phyloP scores from a whole-genome alignment of 1,140 invertebrate species.

The Globodera rostochiensis region DNA sequence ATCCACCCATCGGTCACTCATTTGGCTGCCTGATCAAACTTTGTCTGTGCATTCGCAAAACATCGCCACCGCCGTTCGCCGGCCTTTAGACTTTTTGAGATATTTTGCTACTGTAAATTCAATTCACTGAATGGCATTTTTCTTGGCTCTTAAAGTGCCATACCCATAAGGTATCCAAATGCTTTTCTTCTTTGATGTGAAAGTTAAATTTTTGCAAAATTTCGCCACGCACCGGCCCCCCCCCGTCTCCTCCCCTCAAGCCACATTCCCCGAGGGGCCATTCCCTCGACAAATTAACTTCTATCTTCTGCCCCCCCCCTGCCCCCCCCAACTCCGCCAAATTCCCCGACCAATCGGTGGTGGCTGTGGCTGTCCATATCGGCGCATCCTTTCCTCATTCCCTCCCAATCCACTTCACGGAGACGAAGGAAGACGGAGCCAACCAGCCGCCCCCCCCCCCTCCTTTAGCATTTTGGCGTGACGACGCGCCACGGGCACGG shows the following conservation, averaged over 20 bases:
- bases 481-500: constrained; percentile 3
- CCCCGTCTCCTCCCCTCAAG: neutral
- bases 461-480: constrained; percentile 8
- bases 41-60: neutral
- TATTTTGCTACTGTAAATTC: too few species aligned
- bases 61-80: neutral
- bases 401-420: constrained; percentile 10
- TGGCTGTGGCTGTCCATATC: constrained; percentile 17
- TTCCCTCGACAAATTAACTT: constrained; percentile 24
- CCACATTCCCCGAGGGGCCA: neutral
- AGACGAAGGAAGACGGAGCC: constrained; percentile 5
- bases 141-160: too few species aligned
- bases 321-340: neutral
- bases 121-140: too few species aligned
- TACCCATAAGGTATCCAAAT: too few species aligned
- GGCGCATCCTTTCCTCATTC: constrained; percentile 8
- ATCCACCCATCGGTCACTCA: neutral
- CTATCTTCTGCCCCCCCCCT: constrained; percentile 8
- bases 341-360: neutral
- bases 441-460: neutral
- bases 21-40: neutral
- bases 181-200: too few species aligned
- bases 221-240: neutral
- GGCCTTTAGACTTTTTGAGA: too few species aligned
- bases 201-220: too few species aligned